Base-by-base conservation (phyloP, 1,140 invertebrate genomes). In the Dreissena polymorpha region DNA sequence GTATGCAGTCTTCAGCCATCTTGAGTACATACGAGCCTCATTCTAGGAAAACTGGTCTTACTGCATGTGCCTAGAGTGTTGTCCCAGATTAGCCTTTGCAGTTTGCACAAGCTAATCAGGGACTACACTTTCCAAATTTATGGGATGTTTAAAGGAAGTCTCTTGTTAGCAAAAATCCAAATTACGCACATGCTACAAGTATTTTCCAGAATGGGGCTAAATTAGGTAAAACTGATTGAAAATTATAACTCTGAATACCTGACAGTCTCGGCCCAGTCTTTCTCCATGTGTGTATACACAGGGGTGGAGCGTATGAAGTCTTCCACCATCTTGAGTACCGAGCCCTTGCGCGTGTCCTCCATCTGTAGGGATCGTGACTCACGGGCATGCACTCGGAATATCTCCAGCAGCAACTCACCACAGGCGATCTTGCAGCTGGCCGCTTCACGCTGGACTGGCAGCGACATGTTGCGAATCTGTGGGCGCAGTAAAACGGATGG, bases 1-100 rank as follows among this genome's bases (percentile, higher is more conserved):
- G 69, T 3, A 89, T 88, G 68, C 86, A 89, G 25, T 92, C 91
- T 69, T 92, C 91, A 14, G 92, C 89, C 75, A 90, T 86, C 86
- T 88, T 90, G 39, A 88, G 72, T 10, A 91, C 86, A n/a, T n/a
- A n/a, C 10, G 88, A 89, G 55, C 86, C 86, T n/a, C n/a, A n/a
- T n/a, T n/a, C n/a, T n/a, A n/a, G n/a, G n/a, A n/a, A n/a, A n/a
- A n/a, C n/a, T n/a, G n/a, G n/a, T n/a, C n/a, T n/a, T n/a, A n/a
- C n/a, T n/a, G n/a, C n/a, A n/a, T n/a, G n/a, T n/a, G n/a, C n/a
- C n/a, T n/a, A n/a, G n/a, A n/a, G n/a, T n/a, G n/a, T n/a, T n/a
- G n/a, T n/a, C n/a, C n/a, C n/a, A n/a, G n/a, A n/a, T n/a, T n/a
- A n/a, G n/a, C n/a, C n/a, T n/a, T n/a, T n/a, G n/a, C n/a, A n/a